Evolutionary conservation across 2,113 vertebrate species (phyloP).

Genomic region (Melierax canorus): DNA sequence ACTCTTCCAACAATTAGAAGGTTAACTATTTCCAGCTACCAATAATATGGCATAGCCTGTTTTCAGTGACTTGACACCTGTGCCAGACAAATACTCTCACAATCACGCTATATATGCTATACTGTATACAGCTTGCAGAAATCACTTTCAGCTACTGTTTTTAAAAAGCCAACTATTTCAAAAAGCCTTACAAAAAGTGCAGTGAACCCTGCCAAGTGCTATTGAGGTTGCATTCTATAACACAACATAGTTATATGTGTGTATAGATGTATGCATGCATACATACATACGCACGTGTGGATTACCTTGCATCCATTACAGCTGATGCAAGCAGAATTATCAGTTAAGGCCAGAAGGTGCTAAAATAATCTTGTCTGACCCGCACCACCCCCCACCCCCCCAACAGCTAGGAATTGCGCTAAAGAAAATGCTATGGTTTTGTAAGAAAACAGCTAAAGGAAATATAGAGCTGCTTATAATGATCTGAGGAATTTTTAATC

Average conservation of each 20-base stretch:
- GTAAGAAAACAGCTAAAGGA: neutral
- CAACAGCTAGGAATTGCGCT: neutral
- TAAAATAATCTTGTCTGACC: neutral
- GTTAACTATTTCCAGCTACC: neutral
- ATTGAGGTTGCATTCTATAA: neutral
- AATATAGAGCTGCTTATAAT: neutral
- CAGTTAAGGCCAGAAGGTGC: conserved; percentile 53
- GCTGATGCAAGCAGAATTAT: conserved; percentile 1
- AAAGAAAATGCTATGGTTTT: neutral
- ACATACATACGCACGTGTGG: neutral
- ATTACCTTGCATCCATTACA: neutral
- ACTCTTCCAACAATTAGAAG: neutral
- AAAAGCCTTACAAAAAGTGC: conserved; percentile 20
- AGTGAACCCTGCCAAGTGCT: neutral
- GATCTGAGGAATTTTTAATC: neutral
- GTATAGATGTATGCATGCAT: neutral
- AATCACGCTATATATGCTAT: neutral
- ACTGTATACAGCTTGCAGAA: conserved; percentile 39
- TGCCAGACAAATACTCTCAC: conserved; percentile 14
- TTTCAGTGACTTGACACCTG: neutral
- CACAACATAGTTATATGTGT: neutral
- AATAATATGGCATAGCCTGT: neutral
- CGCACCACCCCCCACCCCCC: no score
- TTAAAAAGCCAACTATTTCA: neutral
- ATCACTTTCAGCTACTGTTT: neutral